Percentiles rank a stretch among this genome's conserved stretches.
These are phyloP conservation scores for Takifugu ocellatus DNA, from an alignment of 2,797 vertebrate species.

Conservation along the genomic window DNA sequence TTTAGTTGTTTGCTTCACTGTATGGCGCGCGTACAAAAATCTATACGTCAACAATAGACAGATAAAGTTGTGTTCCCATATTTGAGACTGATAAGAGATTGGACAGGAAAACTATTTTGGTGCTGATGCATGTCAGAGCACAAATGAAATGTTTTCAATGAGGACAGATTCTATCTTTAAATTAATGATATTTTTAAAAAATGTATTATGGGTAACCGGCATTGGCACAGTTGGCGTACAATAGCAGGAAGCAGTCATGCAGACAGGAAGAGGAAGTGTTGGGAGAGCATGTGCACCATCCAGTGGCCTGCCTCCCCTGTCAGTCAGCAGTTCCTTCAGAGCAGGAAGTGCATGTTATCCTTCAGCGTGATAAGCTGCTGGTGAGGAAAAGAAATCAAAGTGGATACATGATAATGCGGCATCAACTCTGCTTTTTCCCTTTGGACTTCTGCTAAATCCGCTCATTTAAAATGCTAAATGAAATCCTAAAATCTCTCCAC, in stretches of 20 bases:
- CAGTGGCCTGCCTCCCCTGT: conserved; percentile 20
- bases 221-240: conserved; percentile 58
- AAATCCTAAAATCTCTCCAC: conserved; percentile 5
- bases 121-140: conserved; percentile 1
- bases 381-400: conserved; percentile 4
- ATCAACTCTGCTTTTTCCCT: too few species aligned
- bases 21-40: conserved; percentile 18
- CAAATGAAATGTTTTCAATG: too few species aligned
- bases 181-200: conserved; percentile 53
- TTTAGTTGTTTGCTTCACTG: conserved; percentile 12
- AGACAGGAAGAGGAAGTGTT: conserved; percentile 57
- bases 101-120: conserved; percentile 49
- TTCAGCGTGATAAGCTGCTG: background rate
- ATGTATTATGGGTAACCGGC: conserved; percentile 52
- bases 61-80: too few species aligned
- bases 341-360: background rate
- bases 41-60: conserved; percentile 8
- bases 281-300: conserved; percentile 34
- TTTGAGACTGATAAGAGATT: conserved; percentile 37
- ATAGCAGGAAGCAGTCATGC: conserved; percentile 72
- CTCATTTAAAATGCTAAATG: too few species aligned
- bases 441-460: too few species aligned
- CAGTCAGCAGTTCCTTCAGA: conserved; percentile 4
- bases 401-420: background rate
- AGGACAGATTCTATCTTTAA: conserved; percentile 29